phyloP scores from a whole-genome alignment of 2,888 invertebrate genomes.

The Digitonthophagus gazella region DNA sequence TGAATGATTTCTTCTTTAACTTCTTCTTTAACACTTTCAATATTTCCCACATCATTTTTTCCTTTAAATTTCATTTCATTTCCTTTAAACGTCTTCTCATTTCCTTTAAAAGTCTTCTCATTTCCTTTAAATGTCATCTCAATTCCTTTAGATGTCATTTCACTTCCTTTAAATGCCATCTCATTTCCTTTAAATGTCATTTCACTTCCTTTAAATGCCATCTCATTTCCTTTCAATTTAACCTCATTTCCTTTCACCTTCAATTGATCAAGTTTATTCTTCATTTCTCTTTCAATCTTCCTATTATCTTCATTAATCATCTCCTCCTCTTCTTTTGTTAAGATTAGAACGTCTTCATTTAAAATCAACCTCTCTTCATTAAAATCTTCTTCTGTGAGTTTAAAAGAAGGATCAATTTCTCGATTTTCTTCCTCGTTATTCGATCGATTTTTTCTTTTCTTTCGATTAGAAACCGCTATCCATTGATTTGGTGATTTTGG shows the following conservation, averaged over 20 bases:
- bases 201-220: too few species aligned
- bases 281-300: too few species aligned
- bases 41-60: background rate
- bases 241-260: too few species aligned
- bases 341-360: slow-evolving; percentile 37
- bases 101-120: too few species aligned
- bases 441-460: slow-evolving; percentile 46
- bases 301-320: slow-evolving; percentile 1
- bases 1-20: background rate
- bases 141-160: too few species aligned
- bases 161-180: too few species aligned
- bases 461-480: slow-evolving; percentile 49
- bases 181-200: too few species aligned
- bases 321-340: slow-evolving; percentile 1
- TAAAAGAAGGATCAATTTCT: slow-evolving; percentile 13
- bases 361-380: slow-evolving; percentile 39
- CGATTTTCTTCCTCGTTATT: slow-evolving; percentile 35
- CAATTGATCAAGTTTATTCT: too few species aligned
- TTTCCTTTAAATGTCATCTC: too few species aligned
- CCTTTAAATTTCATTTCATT: slow-evolving; percentile 8
- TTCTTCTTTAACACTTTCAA: slow-evolving; percentile 17
- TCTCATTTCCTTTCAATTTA: too few species aligned
- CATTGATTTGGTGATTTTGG: slow-evolving; percentile 36
- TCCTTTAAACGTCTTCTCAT: slow-evolving; percentile 1
- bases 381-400: slow-evolving; percentile 37